These are phyloP conservation scores for Coptotermes formosanus DNA, from an alignment of 1,140 invertebrate genomes.

Conservation along the genomic window DNA sequence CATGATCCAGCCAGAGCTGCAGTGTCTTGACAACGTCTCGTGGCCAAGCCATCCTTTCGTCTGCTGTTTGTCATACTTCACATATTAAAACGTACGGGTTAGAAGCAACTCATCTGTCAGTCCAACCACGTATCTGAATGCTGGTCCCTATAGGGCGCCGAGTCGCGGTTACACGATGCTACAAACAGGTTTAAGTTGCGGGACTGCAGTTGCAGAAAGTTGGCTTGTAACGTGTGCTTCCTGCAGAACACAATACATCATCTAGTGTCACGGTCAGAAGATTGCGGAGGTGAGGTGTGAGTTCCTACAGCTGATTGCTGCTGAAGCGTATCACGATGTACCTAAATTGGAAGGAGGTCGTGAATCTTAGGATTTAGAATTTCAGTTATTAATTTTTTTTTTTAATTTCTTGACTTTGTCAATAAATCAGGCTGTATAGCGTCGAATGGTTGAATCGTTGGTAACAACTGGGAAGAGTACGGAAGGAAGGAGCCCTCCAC, in stretches of 20 bases:
- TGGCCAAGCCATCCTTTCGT: neutral
- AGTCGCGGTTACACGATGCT: constrained; percentile 8
- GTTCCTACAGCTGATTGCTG: no score
- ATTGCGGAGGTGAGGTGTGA: neutral
- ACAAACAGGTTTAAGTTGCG: neutral
- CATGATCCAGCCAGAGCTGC: neutral
- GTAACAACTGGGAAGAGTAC: no score
- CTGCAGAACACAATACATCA: neutral
- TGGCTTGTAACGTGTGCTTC: neutral
- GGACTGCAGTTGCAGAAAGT: neutral
- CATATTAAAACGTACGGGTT: neutral
- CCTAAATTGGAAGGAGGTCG: no score
- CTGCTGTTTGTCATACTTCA: neutral
- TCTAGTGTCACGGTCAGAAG: neutral
- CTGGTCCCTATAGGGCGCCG: neutral
- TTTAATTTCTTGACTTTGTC: no score
- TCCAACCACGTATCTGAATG: neutral
- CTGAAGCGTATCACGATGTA: no score
- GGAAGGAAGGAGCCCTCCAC: no score
- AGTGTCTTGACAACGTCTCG: neutral
- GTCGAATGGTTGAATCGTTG: no score
- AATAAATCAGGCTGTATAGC: no score
- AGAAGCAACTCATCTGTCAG: neutral
- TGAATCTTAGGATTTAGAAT: no score
- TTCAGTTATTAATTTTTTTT: no score